phyloP scores from a whole-genome alignment of 2,888 invertebrate genomes.

The Dione vanillae region DNA sequence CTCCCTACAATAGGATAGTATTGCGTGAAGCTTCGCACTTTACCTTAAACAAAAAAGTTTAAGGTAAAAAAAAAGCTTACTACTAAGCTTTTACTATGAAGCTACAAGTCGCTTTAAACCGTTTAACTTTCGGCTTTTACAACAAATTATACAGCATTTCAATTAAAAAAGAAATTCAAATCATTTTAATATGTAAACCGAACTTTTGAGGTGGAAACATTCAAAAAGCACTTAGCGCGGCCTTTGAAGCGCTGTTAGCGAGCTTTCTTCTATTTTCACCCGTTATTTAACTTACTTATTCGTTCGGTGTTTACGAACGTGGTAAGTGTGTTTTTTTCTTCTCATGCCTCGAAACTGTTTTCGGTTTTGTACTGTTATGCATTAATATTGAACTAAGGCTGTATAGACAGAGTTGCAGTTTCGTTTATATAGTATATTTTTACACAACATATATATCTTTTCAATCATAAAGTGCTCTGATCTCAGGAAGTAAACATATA shows the following conservation, averaged over 20 bases:
- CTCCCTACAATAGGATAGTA: no score
- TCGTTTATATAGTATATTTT: no score
- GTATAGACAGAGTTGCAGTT: no score
- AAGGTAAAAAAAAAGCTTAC: no score
- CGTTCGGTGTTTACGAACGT: conserved; percentile 12
- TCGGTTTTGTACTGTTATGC: neutral
- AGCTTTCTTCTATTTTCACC: conserved; percentile 21
- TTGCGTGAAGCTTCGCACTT: no score
- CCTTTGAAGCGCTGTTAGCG: conserved; percentile 26
- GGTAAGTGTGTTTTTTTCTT: neutral
- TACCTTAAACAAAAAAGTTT: no score
- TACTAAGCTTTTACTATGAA: no score
- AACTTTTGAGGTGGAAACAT: conserved; percentile 27
- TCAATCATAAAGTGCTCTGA: no score
- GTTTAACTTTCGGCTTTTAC: no score
- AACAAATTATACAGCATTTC: neutral
- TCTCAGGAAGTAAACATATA: no score
- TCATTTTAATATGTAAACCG: conserved; percentile 27
- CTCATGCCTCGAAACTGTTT: neutral
- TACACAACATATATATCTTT: no score
- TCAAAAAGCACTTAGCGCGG: conserved; percentile 30
- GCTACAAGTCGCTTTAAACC: no score
- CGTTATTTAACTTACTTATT: conserved; percentile 25
- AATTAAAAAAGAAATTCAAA: conserved; percentile 10
- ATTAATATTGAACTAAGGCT: neutral